Evolutionary conservation across 2,113 vertebrate species (phyloP), one percentile per base, ranked within the genome.

Genomic region (Pteropus alecto): DNA sequence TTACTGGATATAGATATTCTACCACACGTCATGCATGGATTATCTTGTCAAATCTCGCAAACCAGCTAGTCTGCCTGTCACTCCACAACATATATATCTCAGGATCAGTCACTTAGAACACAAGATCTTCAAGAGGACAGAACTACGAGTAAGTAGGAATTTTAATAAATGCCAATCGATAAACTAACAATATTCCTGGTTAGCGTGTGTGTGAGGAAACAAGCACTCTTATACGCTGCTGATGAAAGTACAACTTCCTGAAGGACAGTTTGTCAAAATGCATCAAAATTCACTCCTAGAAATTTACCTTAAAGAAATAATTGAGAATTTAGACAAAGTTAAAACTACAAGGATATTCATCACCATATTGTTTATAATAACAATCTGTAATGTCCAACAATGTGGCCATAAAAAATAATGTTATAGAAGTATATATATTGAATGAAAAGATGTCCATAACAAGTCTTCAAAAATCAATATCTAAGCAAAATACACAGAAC

Each of bases 261-360:
- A 30, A 90, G 26, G 38, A 76, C 68, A 65, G 22, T 33, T 74
- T 67, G 60, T 81, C 48, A 85, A 67, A 33, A 24, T 38, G 15
- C 51, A 86, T 60, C 26, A 82, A 83, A 56, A 77, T 30, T 58
- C 56, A 87, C 28, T 90, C 48, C 41, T 48, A 35, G 85, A 90
- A 56, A 92, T 90, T 83, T 87, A n/a, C 70, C 19, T 93, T 90
- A 58, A 67, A 18, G 13, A 94, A 85, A 73, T 77, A 90, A 96
- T 54, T 84, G 81, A 93, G 51, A 84, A 91, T 70, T 78, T 73
- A 85, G 58, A 28, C 22, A 77, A 95, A 89, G 22, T 84, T 74
- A 79, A 87, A 96, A 89, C 26, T 87, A 67, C 14, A 93, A 82
- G 51, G 21, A 81, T 71, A 18, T 82, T 58, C 38, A 70, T 77